These are phyloP conservation scores for Jacana jacana DNA, from an alignment of 2,113 vertebrate species.

Conservation along the genomic window DNA sequence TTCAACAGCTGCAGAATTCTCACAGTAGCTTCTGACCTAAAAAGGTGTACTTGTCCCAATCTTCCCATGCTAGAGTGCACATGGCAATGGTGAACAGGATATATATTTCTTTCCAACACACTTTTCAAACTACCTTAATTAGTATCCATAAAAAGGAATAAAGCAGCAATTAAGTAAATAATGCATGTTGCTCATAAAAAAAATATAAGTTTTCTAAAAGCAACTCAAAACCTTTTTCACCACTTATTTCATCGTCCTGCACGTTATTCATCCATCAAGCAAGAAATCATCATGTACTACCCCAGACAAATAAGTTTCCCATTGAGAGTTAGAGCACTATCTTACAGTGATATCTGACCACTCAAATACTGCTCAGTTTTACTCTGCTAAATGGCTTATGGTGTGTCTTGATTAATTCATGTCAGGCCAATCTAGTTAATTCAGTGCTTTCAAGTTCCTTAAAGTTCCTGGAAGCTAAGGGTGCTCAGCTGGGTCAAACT, in stretches of 20 bases:
- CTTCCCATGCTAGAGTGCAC: not conserved
- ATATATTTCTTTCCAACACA: not conserved
- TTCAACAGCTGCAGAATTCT: not conserved
- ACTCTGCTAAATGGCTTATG: not conserved
- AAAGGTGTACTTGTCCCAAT: not conserved
- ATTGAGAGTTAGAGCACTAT: not conserved
- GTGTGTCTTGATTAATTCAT: constrained; percentile 11
- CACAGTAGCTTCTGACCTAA: not conserved
- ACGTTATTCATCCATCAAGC: not conserved
- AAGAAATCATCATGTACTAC: not conserved
- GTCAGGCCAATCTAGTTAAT: not conserved
- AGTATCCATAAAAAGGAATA: not conserved
- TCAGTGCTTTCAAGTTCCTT: not conserved
- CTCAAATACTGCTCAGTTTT: not conserved
- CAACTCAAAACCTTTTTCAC: not conserved
- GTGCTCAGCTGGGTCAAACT: not conserved
- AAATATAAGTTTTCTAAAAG: constrained; percentile 21
- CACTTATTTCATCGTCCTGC: not conserved
- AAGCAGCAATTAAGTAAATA: constrained; percentile 53
- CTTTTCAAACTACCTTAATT: not conserved
- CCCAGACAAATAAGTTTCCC: not conserved
- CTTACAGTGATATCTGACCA: not conserved
- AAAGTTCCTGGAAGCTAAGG: not conserved
- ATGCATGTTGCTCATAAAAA: constrained; percentile 7
- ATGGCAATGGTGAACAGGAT: not conserved